phyloP scores from a whole-genome alignment of 1,140 invertebrate genomes.

The Drosophila guanche region DNA sequence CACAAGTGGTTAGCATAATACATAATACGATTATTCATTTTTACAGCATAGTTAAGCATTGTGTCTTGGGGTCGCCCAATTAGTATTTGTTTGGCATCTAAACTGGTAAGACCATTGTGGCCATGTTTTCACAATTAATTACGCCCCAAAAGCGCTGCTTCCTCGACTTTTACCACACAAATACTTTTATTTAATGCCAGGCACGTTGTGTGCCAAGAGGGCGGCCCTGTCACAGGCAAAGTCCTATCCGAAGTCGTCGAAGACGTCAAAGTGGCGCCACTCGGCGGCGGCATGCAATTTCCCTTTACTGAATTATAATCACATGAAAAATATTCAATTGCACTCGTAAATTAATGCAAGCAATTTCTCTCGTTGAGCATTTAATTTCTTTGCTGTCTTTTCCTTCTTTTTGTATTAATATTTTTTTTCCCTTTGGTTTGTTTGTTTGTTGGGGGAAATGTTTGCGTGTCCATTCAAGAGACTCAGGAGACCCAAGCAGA shows the following conservation, averaged over 20 bases:
- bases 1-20: constrained; percentile 60
- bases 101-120: background rate
- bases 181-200: background rate
- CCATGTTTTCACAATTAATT: constrained; percentile 46
- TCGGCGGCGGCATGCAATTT: constrained; percentile 58
- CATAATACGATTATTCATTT: constrained; percentile 65
- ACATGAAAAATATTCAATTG: constrained; percentile 39
- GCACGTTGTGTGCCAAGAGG: constrained; percentile 29
- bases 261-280: constrained; percentile 67
- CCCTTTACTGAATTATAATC: constrained; percentile 48
- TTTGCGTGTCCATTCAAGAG: constrained; percentile 57
- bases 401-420: constrained; percentile 5
- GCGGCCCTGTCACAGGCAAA: constrained; percentile 62
- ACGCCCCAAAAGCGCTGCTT: constrained; percentile 46
- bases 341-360: constrained; percentile 45
- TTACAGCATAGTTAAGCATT: constrained; percentile 54
- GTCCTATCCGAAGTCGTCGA: constrained; percentile 45
- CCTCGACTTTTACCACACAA: constrained; percentile 21
- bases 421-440: constrained; percentile 21
- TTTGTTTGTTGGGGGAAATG: constrained; percentile 29
- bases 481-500: background rate
- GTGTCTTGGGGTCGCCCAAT: constrained; percentile 56
- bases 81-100: constrained; percentile 46
- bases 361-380: constrained; percentile 49
- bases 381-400: constrained; percentile 51